Base-by-base conservation (phyloP, 2,888 invertebrate species). In the Brenthis ino region DNA sequence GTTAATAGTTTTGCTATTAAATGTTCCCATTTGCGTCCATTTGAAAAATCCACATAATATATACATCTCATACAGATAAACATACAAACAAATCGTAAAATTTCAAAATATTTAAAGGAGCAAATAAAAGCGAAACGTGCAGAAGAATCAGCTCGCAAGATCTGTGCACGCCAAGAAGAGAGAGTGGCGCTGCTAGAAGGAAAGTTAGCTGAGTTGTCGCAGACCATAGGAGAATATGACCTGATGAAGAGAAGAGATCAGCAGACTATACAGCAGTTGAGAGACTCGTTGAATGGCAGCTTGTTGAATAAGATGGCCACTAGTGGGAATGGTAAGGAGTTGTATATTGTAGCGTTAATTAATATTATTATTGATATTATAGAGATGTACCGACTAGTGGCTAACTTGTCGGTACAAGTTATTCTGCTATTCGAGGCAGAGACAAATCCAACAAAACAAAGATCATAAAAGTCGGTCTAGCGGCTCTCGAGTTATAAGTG, bases 141-240 rank as follows among this genome's bases (percentile, higher is more conserved):
- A 0, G 97, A 97, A 78, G 95, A 96, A 69, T 94, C 95, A 20
- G 95, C 96, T 0, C 94, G 95, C 63, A 94, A 94, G 74, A 91
- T 95, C 51, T 95, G 95, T 69, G 94, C 95, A 0, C 91, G 95
- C 2, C 96, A 96, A 76, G 97, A 97, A 82, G 95, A 96, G 67
- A 91, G 97, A 70, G 97, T 97, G 0, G 95, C 95, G 0, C 93
- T 95, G 61, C 91, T 98, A 64, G 97, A 98, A 85, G 94, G 95
- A 4, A 94, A 95, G 73, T 85, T 97, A 20, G 96, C 97, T 0
- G 97, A 98, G 80, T 86, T 98, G 43, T 97, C 97, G 0, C 94
- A 95, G 67, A 96, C 95, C 0, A 95, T 97, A 3, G 97, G 97
- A 0, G 94, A 94, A 71, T 97, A 97, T 78, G 97, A 97, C 81